Base-by-base conservation (phyloP, 2,888 invertebrate genomes). In the Gortyna flavago region DNA sequence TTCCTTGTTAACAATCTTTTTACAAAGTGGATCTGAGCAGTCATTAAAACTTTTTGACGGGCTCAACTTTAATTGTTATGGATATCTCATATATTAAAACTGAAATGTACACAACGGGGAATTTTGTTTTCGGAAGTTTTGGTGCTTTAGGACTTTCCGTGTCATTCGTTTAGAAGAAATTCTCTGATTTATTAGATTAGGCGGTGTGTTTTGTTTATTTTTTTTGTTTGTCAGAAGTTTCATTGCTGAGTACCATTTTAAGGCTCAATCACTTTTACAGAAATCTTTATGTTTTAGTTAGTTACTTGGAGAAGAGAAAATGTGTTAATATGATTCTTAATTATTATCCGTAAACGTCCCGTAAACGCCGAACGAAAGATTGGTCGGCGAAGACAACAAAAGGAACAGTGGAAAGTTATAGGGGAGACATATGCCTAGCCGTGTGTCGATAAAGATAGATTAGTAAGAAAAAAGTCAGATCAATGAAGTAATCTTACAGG, bases 11-110 rank as follows among this genome's bases (percentile, higher is more conserved):
- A 75, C 61, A 75, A 25, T 89, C 86, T 85, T 85, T 86, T 87
- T 84, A 85, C 89, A 91, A 94, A 94, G 91, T 92, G 90, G 91
- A 92, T 91, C 76, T 70, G 85, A 84, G 87, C 92, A 92, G 91
- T 94, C 95, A 94, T 96, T 96, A 95, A 95, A 96, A 95, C 93
- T 95, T 96, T 93, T 93, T 92, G 93, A 94, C 91, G 93, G 92
- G 91, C 88, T 90, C 83, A 87, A 90, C 89, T 94, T 92, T 94
- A 94, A 95, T 94, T 95, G 94, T 93, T 91, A 93, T 89, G 91
- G 94, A 93, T 93, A 93, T 93, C 94, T 95, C n/a, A n/a, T n/a
- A n/a, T 91, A 94, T 93, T 93, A 94, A 90, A 90, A 89, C 89
- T 89, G 88, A 78, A 82, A 80, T 69, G 75, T 79, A 90, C 88